These are phyloP conservation scores for Laticauda colubrina DNA, from an alignment of 2,113 vertebrate genomes.

Conservation along the genomic window DNA sequence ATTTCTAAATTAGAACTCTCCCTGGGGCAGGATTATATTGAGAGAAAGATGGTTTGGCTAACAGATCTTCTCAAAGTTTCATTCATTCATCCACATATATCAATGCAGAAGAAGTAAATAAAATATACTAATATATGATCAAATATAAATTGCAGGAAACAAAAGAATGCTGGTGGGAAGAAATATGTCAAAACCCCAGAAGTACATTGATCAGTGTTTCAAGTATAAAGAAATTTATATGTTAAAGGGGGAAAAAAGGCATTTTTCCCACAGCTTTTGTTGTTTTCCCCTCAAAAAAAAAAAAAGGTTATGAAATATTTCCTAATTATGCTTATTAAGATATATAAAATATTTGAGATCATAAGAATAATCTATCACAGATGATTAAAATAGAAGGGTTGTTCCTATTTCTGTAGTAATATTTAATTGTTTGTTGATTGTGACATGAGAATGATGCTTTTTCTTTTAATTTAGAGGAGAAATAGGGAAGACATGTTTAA, in stretches of 20 bases:
- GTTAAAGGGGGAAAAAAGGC: neutral
- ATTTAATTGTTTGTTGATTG: too few relatives aligned
- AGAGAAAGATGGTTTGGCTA: neutral
- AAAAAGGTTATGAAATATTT: neutral
- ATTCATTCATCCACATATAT: neutral
- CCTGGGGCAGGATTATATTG: neutral
- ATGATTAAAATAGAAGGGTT: too few relatives aligned
- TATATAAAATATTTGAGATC: neutral
- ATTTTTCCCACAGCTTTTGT: neutral
- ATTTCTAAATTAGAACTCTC: neutral
- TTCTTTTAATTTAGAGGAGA: too few relatives aligned
- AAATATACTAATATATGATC: neutral
- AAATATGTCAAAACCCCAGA: neutral
- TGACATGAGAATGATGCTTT: too few relatives aligned
- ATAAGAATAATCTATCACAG: neutral
- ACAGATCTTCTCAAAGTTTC: neutral
- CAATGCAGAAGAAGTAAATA: neutral
- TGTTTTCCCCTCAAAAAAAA: neutral
- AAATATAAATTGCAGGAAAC: neutral
- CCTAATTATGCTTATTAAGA: neutral
- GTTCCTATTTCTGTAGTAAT: too few relatives aligned
- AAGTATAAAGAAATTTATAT: neutral
- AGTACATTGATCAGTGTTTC: neutral
- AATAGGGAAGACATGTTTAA: too few relatives aligned
- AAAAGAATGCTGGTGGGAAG: neutral